Percentiles rank a stretch among this genome's conserved stretches.
Conservation (phyloP, 92 coral and sea anemone species). For the Palythoa caribaeorum region DNA sequence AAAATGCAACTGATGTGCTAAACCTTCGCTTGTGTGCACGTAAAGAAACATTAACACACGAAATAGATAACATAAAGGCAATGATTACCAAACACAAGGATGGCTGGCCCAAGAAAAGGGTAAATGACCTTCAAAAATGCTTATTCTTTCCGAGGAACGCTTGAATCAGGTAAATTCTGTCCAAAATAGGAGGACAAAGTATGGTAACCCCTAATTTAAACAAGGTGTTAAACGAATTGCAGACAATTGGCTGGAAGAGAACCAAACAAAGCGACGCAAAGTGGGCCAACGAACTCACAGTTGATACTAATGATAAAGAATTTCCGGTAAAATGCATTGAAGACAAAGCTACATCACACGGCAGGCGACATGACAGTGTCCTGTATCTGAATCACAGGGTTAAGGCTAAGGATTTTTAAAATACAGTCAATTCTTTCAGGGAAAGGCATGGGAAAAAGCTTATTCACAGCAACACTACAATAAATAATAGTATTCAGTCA, state of each 20-base stretch:
- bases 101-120: too few species aligned
- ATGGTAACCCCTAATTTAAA: too few species aligned
- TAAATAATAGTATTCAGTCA: conserved; percentile 47
- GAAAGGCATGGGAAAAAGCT: conserved; percentile 46
- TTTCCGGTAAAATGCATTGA: conserved; percentile 32
- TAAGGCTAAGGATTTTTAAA: conserved; percentile 58
- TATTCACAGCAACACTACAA: conserved; percentile 62
- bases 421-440: conserved; percentile 43
- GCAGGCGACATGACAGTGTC: conserved; percentile 55
- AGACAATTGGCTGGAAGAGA: conserved; percentile 44
- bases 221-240: too few species aligned
- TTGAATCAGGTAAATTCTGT: too few species aligned
- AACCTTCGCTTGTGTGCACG: too few species aligned
- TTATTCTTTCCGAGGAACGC: too few species aligned
- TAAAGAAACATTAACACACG: too few species aligned
- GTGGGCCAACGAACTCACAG: neutral
- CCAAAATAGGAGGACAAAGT: too few species aligned
- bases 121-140: too few species aligned
- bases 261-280: conserved; percentile 59
- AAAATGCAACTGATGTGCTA: too few species aligned
- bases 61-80: too few species aligned
- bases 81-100: too few species aligned
- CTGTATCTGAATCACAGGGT: conserved; percentile 42
- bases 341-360: conserved; percentile 47
- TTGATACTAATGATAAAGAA: conserved; percentile 71